Conservation (phyloP, 37 sponge, comb jelly and placozoan genomes). For the Theonella swinhoei region DNA sequence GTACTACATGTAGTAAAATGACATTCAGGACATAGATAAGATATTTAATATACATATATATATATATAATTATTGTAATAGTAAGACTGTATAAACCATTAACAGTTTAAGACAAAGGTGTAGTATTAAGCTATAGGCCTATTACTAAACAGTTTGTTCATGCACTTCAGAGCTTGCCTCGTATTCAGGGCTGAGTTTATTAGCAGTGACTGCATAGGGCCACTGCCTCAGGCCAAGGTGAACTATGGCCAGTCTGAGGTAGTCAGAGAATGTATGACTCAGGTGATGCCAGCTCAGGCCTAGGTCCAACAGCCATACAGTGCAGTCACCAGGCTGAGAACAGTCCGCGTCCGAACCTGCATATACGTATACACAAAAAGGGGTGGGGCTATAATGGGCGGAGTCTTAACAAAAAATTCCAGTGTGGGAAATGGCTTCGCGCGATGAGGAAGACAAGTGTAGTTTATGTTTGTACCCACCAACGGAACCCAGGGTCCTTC, state of each 20-base stretch:
- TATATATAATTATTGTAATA: no score
- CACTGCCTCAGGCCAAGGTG: conserved; percentile 68
- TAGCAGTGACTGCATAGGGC: conserved; percentile 48
- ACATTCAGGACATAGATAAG: no score
- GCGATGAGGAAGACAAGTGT: not conserved
- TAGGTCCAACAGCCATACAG: conserved; percentile 56
- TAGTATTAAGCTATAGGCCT: no score
- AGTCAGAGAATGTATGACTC: conserved; percentile 44
- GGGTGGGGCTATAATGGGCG: no score
- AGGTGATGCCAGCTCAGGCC: conserved; percentile 46
- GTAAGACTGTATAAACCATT: no score
- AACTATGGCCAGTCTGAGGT: conserved; percentile 63
- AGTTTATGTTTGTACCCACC: not conserved
- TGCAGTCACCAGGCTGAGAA: not conserved
- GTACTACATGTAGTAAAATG: no score
- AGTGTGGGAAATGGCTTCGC: not conserved
- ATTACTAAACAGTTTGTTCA: no score
- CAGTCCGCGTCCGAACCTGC: no score
- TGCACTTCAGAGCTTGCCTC: no score
- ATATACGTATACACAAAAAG: no score
- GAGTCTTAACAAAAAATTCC: not conserved
- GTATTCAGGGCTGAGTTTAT: conserved; percentile 36
- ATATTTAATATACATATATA: no score
- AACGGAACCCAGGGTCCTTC: not conserved
- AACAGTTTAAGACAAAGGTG: no score